Evolutionary conservation across 2,888 invertebrate genomes (phyloP).

Genomic region (Dryococelus australis): DNA sequence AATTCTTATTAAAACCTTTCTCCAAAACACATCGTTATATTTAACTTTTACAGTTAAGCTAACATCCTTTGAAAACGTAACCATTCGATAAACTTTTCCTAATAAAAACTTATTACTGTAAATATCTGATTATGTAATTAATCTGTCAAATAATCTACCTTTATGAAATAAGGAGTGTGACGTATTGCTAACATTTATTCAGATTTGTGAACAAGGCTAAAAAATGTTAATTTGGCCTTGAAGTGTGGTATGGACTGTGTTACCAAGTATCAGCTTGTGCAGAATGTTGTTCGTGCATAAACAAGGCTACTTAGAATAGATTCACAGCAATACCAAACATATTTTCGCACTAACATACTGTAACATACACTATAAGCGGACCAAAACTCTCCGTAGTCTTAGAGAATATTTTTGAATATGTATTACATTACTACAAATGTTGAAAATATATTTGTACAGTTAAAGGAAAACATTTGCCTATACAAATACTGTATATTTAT

Average conservation of each 20-base stretch:
- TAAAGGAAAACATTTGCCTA: neutral
- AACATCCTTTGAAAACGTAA: no score
- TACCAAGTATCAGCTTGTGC: neutral
- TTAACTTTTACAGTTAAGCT: no score
- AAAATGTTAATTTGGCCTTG: neutral
- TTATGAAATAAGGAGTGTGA: neutral
- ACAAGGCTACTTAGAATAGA: neutral
- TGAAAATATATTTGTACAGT: neutral
- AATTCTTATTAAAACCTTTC: no score
- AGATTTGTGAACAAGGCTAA: neutral
- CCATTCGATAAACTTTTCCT: no score
- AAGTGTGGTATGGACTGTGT: neutral
- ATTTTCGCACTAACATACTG: neutral
- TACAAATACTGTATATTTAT: neutral
- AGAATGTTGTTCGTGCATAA: neutral
- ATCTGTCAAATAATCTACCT: neutral
- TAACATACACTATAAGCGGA: neutral
- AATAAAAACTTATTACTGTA: neutral
- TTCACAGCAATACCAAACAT: conserved; percentile 5
- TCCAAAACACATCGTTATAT: no score
- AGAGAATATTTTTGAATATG: conserved; percentile 7
- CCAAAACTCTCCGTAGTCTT: neutral
- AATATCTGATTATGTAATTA: neutral
- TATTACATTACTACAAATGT: neutral
- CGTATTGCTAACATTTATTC: neutral